Percentiles rank a stretch among this genome's conserved stretches.
Conservation (phyloP, 2,888 invertebrate species). For the Drosophila yooni region DNA sequence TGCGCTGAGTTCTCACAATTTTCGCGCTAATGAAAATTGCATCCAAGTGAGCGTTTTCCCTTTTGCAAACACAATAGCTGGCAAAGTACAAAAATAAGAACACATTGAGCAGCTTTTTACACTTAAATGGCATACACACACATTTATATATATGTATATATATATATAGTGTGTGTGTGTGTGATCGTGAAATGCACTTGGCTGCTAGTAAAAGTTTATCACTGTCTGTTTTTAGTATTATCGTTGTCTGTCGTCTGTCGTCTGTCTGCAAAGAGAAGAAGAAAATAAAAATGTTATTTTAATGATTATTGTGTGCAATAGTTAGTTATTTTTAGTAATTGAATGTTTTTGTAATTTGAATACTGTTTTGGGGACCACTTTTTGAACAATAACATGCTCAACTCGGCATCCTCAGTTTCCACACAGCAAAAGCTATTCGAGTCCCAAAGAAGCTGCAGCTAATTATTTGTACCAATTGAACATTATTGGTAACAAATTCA, state of each 20-base stretch:
- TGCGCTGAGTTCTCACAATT: slow-evolving; percentile 45
- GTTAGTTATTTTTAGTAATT: too few species aligned
- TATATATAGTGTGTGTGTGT: background rate
- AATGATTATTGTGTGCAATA: background rate
- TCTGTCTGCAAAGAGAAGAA: slow-evolving; percentile 42
- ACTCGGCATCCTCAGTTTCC: background rate
- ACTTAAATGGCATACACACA: slow-evolving; percentile 35
- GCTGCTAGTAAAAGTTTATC: slow-evolving; percentile 24
- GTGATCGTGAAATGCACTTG: background rate
- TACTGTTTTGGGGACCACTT: background rate
- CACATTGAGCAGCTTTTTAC: slow-evolving; percentile 44
- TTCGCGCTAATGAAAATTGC: slow-evolving; percentile 67
- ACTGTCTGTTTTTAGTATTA: slow-evolving; percentile 15
- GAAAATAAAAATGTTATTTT: slow-evolving; percentile 5
- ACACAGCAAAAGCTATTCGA: background rate
- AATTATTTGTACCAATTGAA: background rate
- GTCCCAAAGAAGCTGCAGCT: background rate
- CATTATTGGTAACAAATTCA: background rate
- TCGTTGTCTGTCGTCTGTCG: background rate
- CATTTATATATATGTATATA: background rate
- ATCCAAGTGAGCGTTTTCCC: slow-evolving; percentile 55
- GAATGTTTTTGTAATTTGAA: background rate
- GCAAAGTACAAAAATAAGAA: slow-evolving; percentile 14
- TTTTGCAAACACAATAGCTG: slow-evolving; percentile 38
- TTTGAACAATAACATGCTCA: background rate